Evolutionary conservation across 2,888 invertebrate species (phyloP), one percentile per base, ranked within the genome.

Genomic region (Oscheius sp.): DNA sequence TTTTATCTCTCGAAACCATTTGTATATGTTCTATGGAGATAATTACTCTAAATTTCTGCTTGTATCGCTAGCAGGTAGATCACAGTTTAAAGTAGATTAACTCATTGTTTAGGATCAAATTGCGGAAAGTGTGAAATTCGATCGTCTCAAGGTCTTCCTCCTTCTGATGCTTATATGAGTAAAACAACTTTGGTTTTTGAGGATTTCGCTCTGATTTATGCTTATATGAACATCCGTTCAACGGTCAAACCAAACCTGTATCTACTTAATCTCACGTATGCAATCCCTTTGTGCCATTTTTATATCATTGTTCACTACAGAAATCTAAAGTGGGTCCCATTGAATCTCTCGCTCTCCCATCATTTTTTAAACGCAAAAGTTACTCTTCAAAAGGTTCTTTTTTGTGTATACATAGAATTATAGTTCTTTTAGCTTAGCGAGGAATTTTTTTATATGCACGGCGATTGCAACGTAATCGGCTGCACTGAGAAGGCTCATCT

Each of bases 191-290:
- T 34, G 12, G 69, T 69, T 20, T 69, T 57, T 27, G 69, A 69
- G 39, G 69, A 69, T 10, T 69, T 57, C 20, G 63, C 48, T 10
- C 63, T 69, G 12, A 25, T 69, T 31, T 69, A 69, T 53, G 69
- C 63, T 15, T 48, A 48, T 31, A 58, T 58, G 52, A 68, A 52
- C 61, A 39, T 53, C 39, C 48, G 55, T 20, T 15, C 33, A 10
- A n/a, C 23, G n/a, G 46, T 69, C 27, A 53, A 64, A 42, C 69
- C 69, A 31, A 63, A 52, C 53, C 55, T 69, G 33, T 69, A 69
- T 25, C 31, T 69, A 34, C 61, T 69, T 25, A 69, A 69, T 52
- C 55, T 69, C 29, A 63, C 69, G 68, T 68, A 50, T 29, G 65
- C 53, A 58, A 34, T 27, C 45, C 33, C 12, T n/a, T 34, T 15